Base-by-base conservation (phyloP, 2,797 vertebrate genomes). In the Cottoperca gobio region DNA sequence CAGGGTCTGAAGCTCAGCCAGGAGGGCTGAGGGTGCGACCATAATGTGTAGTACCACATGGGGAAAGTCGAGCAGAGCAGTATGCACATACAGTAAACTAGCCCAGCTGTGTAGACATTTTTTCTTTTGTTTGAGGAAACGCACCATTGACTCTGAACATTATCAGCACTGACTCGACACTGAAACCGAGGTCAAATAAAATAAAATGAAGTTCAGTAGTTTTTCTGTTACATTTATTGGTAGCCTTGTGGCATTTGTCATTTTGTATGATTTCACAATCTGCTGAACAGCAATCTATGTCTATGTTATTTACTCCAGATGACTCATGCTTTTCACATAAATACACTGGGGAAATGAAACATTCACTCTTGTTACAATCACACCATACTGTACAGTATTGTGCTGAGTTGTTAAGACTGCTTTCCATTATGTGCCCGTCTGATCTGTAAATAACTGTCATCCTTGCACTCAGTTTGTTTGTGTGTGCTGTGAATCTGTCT, bases 1-100 rank as follows among this genome's bases (percentile, higher is more conserved):
- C 31, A 33, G 39, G 4, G 26, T 63, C 6, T 35, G 42, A 55
- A 31, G 49, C 39, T 74, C 66, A 71, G 40, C 50, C 55, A 46
- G 37, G 2, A 54, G 31, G 49, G 17, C 52, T 63, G 35, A 6
- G 13, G 24, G 46, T 13, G 0, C 35, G 31, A 9, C 12, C n/a
- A n/a, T 23, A 10, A 13, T 0, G 28, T 28, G 14, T 40, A 19
- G 35, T 11, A 9, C 14, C 37, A 67, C 23, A 42, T 4, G 58
- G 23, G 14, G 23, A 55, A 61, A 58, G 48, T 17, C 8, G 8
- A 62, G 48, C 3, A 39, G 42, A n/a, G 28, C 9, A n/a, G 6
- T 3, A 33, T 14, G 33, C 19, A 70, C 28, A 58, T 43, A 53
- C 13, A 40, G 24, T 17, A 52, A 59, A 69, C 26, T 26, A 35